Evolutionary conservation across 2,113 vertebrate genomes (phyloP).

Genomic region (Menidia beryllina): DNA sequence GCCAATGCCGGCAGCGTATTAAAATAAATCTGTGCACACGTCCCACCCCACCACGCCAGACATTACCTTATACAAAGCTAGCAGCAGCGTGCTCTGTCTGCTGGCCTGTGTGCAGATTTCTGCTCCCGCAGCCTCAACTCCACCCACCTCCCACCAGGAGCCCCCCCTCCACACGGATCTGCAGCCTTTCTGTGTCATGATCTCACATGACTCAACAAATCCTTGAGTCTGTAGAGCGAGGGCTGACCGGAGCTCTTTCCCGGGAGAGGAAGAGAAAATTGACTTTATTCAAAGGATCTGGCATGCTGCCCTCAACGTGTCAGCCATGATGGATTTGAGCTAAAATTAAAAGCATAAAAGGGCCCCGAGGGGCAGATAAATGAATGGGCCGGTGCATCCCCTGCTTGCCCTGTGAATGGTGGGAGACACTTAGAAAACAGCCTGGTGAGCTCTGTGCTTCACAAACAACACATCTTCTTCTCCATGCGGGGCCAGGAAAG

Average conservation of each 20-base stretch:
- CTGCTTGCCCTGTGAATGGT: slow-evolving; percentile 74
- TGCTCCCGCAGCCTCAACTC: slow-evolving; percentile 45
- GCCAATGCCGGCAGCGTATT: slow-evolving; percentile 80
- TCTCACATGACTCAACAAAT: slow-evolving; percentile 99
- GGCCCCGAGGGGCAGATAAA: slow-evolving; percentile 89
- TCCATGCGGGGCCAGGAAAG: slow-evolving; percentile 30
- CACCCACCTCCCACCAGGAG: slow-evolving; percentile 72
- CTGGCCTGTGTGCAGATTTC: slow-evolving; percentile 84
- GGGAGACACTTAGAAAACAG: slow-evolving; percentile 9
- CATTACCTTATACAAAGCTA: slow-evolving; percentile 97
- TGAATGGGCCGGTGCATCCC: slow-evolving; percentile 84
- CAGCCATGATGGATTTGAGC: slow-evolving; percentile 94
- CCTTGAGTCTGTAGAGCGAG: slow-evolving; percentile 83
- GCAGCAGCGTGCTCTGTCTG: slow-evolving; percentile 85
- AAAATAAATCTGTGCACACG: slow-evolving; percentile 84
- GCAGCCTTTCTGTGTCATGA: slow-evolving; percentile 90
- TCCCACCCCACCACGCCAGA: slow-evolving; percentile 88
- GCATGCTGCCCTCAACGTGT: slow-evolving; percentile 89
- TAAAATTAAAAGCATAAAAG: slow-evolving; percentile 91
- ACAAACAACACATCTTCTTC: slow-evolving; percentile 62
- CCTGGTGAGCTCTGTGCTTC: slow-evolving; percentile 21
- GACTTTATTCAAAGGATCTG: slow-evolving; percentile 88
- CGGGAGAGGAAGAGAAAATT: slow-evolving; percentile 84
- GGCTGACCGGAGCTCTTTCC: slow-evolving; percentile 87
- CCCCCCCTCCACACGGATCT: slow-evolving; percentile 55